A percentile compares a stretch with the other conserved stretches of the same genome.
Conservation (phyloP, 2,888 invertebrate species). For the Leptarthrus brevirostris region DNA sequence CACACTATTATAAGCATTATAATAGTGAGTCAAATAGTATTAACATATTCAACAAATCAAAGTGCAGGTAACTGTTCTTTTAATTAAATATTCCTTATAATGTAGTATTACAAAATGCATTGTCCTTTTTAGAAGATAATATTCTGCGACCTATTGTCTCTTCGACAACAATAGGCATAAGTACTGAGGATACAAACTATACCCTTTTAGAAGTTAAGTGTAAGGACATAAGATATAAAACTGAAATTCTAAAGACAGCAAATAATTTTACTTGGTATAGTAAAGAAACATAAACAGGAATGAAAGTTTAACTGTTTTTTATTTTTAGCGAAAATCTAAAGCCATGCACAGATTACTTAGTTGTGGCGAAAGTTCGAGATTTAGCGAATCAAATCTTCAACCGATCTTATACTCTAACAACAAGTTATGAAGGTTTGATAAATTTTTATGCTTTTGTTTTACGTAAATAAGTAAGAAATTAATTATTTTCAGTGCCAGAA, state of each 20-base stretch:
- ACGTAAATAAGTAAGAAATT: not conserved
- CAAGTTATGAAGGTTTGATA: constrained; percentile 13
- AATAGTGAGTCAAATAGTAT: not conserved
- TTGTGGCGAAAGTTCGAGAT: constrained; percentile 15
- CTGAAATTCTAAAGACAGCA: not conserved
- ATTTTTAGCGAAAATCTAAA: constrained; percentile 37
- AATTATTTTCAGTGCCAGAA: constrained; percentile 1
- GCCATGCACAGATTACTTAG: constrained; percentile 40
- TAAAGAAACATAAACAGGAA: not conserved
- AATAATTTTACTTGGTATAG: constrained; percentile 18
- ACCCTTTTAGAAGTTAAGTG: constrained; percentile 45
- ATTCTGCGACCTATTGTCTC: constrained; percentile 24
- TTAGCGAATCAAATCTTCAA: not conserved
- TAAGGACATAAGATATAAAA: constrained; percentile 2
- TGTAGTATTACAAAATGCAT: too few species aligned
- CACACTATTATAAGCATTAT: constrained; percentile 23
- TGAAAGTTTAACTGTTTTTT: not conserved
- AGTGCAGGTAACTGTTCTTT: not conserved
- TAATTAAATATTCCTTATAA: not conserved
- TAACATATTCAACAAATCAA: constrained; percentile 13
- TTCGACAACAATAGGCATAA: constrained; percentile 48
- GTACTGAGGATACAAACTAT: constrained; percentile 42
- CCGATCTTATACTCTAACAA: not conserved
- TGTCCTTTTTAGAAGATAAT: constrained; percentile 14
- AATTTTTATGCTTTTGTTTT: not conserved